Conservation (phyloP, 1,140 invertebrate species). For the Halictus rubicundus region DNA sequence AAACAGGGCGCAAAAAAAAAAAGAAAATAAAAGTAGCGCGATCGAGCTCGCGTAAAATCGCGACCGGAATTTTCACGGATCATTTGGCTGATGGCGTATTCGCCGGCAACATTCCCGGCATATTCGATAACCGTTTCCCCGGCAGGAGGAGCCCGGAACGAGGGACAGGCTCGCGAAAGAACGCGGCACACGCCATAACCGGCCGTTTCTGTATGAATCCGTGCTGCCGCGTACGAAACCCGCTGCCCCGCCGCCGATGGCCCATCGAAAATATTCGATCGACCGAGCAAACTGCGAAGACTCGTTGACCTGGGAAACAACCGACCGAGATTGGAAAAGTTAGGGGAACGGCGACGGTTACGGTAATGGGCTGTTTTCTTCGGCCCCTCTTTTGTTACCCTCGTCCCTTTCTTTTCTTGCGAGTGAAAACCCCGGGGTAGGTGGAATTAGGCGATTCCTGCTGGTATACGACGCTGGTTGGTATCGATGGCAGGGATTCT, state of each 20-base stretch:
- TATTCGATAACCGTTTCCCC: slow-evolving; percentile 69
- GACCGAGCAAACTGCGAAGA: slow-evolving; percentile 49
- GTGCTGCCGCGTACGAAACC: slow-evolving; percentile 28
- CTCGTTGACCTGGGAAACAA: slow-evolving; percentile 53
- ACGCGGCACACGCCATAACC: slow-evolving; percentile 41
- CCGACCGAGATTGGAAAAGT: slow-evolving; percentile 29
- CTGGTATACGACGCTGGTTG: neutral
- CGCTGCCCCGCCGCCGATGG: slow-evolving; percentile 6
- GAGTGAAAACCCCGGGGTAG: neutral
- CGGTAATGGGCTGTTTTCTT: slow-evolving; percentile 2
- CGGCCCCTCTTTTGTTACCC: neutral
- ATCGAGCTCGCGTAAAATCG: slow-evolving; percentile 60
- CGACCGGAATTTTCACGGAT: slow-evolving; percentile 72
- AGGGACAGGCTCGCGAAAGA: slow-evolving; percentile 16
- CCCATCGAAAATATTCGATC: slow-evolving; percentile 51
- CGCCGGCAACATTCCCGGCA: slow-evolving; percentile 63
- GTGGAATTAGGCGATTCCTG: neutral
- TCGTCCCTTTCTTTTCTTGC: neutral
- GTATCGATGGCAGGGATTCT: neutral
- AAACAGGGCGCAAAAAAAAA: neutral
- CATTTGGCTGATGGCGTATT: slow-evolving; percentile 74
- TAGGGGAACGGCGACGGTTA: neutral
- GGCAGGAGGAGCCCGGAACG: slow-evolving; percentile 15
- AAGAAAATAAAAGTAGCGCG: slow-evolving; percentile 41
- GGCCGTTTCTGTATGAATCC: slow-evolving; percentile 30